Conservation (phyloP, 1,140 invertebrate genomes). For the Tetragnatha versicolor region DNA sequence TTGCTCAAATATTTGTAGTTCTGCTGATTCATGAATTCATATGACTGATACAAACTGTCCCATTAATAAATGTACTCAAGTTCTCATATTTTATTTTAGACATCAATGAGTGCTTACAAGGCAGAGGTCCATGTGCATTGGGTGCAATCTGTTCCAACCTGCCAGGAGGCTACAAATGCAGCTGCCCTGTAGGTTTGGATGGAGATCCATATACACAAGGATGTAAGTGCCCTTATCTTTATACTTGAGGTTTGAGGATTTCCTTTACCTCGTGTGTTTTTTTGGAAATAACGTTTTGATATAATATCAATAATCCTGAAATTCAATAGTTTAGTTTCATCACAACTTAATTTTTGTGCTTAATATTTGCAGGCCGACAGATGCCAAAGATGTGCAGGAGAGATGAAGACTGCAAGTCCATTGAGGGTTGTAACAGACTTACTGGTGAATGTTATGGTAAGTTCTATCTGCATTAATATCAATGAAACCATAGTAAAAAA, state of each 20-base stretch:
- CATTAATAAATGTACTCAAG: neutral
- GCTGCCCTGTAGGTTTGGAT: slow-evolving; percentile 73
- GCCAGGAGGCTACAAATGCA: slow-evolving; percentile 83
- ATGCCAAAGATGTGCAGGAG: slow-evolving; percentile 72
- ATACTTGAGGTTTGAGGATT: too few species aligned
- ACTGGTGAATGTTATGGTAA: slow-evolving; percentile 75
- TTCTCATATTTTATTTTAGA: slow-evolving; percentile 45
- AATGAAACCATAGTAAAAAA: too few species aligned
- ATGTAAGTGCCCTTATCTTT: slow-evolving; percentile 54
- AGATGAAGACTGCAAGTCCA: slow-evolving; percentile 86
- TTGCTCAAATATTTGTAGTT: too few species aligned
- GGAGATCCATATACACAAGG: slow-evolving; percentile 59
- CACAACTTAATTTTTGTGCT: neutral
- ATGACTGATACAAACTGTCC: neutral
- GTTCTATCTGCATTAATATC: too few species aligned
- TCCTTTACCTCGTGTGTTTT: neutral
- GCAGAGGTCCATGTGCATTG: slow-evolving; percentile 72
- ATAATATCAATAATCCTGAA: neutral
- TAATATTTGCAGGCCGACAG: slow-evolving; percentile 30
- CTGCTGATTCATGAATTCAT: neutral
- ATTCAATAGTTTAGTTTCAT: neutral
- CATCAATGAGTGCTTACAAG: slow-evolving; percentile 60
- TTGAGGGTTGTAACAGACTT: slow-evolving; percentile 83
- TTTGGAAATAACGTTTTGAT: neutral
- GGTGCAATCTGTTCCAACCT: slow-evolving; percentile 86